Evolutionary conservation across 2,888 invertebrate species (phyloP), one percentile per base, ranked within the genome.

Genomic region (Amorpha juglandis): DNA sequence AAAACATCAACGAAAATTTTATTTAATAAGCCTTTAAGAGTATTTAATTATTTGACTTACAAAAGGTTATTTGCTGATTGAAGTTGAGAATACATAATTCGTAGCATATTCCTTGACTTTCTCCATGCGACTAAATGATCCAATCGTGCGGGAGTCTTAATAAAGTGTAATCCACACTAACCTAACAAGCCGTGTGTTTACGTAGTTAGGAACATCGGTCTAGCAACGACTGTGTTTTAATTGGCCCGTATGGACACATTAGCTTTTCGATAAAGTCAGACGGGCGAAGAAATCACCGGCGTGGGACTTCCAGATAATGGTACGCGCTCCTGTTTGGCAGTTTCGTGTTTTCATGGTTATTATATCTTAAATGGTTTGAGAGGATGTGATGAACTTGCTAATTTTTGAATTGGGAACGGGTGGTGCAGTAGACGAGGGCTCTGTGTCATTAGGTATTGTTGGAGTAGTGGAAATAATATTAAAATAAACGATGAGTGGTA

Each of bases 231-330:
- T 58, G 42, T 42, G 58, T 58, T 58, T 58, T 58, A 58, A 58
- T 58, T 58, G 58, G 38, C 19, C 58, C 58, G 21, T 9, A n/a
- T 58, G 58, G 58, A 58, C 58, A 42, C 58, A 58, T 58, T 58
- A 58, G 58, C 58, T 58, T 42, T 58, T 58, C 58, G 58, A 58
- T 58, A 58, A 58, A 58, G 58, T 58, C 58, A 38, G 58, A 19
- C 58, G 58, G 38, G 58, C 58, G 42, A 58, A 58, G 58, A 19
- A 58, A 58, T 58, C 58, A 58, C 58, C 58, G 42, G 16, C 42
- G 42, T 58, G 58, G 58, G 58, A 42, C 38, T 19, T 19, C 16
- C 58, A 12, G 58, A 42, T 58, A 58, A 58, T 58, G 11, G 19
- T 19, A 38, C 38, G 38, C 42, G 19, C 58, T 58, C 58, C 11